Evolutionary conservation across 2,888 invertebrate species (phyloP), one percentile per base, ranked within the genome.

Genomic region (Lepeophtheirus nordmannii): DNA sequence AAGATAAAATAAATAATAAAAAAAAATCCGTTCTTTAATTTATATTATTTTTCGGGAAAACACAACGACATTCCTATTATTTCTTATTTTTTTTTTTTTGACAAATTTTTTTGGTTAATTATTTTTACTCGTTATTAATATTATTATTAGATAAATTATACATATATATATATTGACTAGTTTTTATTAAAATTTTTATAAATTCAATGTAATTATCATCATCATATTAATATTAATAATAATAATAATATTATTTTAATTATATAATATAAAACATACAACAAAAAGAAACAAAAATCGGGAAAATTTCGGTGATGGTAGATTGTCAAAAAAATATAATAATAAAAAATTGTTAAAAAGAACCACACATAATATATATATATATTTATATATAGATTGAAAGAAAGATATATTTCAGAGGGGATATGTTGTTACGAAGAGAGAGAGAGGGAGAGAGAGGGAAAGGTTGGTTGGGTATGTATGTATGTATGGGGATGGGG

Each of bases 291-390:
- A 46, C 17, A 46, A 46, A n/a, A 46, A 46, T 46, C 14, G 53
- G 17, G 17, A n/a, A 46, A 46, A 46, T 17, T n/a, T n/a, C 3
- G 53, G 53, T n/a, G 53, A 46, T 30, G 30, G 2, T 5, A 46
- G 53, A 46, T 46, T 46, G 53, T 46, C 53, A 46, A 46, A 46
- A 46, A n/a, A 41, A 41, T 10, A 46, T 30, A 46, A 46, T 46
- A 17, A 46, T 46, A 46, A 46, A n/a, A 46, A 46, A 14, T 5
- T 46, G 2, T 2, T 46, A 5, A 46, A 46, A 14, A n/a, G 53
- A 46, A 46, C 53, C 53, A 46, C 53, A 46, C 17, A n/a, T 46
- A 46, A 5, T 1, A 3, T 3, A 46, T 46, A n/a, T 46, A 3
- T 17, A 46, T 46, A 46, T 41, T 11, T 41, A 41, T 41, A 14